Evolutionary conservation across 2,888 invertebrate genomes (phyloP).

Genomic region (Cheilosia vulpina): DNA sequence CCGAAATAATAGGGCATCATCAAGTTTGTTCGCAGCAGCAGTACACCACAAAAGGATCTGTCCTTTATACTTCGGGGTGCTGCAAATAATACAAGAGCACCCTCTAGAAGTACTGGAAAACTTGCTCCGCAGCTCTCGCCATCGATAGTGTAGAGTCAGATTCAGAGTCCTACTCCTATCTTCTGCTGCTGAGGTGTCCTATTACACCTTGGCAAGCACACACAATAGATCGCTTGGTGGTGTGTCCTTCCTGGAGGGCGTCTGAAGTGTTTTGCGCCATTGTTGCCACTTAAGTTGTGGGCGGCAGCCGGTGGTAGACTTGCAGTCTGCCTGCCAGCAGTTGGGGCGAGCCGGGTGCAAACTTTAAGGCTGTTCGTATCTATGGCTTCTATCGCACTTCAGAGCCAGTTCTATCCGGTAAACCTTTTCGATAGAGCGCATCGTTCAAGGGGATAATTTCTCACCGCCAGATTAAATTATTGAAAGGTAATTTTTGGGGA

Average conservation of each 20-base stretch:
- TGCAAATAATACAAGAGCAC: constrained; percentile 63
- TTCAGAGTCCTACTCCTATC: constrained; percentile 21
- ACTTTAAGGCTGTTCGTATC: constrained; percentile 68
- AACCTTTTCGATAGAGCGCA: constrained; percentile 44
- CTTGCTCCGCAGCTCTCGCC: constrained; percentile 57
- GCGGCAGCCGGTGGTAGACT: constrained; percentile 60
- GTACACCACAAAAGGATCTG: constrained; percentile 66
- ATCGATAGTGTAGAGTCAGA: constrained; percentile 51
- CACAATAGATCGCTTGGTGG: constrained; percentile 57
- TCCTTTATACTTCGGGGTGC: constrained; percentile 58
- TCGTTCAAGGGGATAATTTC: constrained; percentile 23
- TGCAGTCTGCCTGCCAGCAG: constrained; percentile 37
- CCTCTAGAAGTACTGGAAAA: constrained; percentile 51
- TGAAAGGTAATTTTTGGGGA: constrained; percentile 46
- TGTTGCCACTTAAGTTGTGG: constrained; percentile 74
- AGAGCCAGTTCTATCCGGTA: constrained; percentile 65
- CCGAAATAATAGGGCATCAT: constrained; percentile 72
- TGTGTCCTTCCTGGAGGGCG: constrained; percentile 49
- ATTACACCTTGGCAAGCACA: constrained; percentile 62
- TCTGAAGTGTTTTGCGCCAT: constrained; percentile 61
- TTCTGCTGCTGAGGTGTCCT: constrained; percentile 56
- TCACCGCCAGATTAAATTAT: constrained; percentile 4
- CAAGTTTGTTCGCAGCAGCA: constrained; percentile 62
- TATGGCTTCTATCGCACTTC: constrained; percentile 62
- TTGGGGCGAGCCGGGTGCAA: background rate